Percentiles rank a stretch among this genome's conserved stretches.
Evolutionary conservation across 2,797 vertebrate genomes (phyloP).

Genomic region (Protosalanx chinensis): DNA sequence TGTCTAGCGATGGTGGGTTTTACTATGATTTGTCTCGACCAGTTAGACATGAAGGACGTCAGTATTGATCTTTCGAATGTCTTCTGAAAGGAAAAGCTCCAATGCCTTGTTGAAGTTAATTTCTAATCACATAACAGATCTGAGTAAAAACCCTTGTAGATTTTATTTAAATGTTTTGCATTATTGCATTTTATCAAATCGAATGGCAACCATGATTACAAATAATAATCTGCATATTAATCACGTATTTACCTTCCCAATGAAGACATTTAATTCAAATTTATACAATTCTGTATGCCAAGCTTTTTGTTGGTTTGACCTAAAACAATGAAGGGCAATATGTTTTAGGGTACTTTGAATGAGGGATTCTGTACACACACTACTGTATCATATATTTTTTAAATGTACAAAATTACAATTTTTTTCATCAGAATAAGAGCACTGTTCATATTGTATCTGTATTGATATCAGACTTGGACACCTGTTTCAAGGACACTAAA

Average conservation of each 20-base stretch:
- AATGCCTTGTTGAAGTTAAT: constrained; percentile 41
- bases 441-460: not conserved
- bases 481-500: not conserved
- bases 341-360: constrained; percentile 52
- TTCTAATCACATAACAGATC: constrained; percentile 17
- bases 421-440: not conserved
- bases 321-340: constrained; percentile 19
- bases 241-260: constrained; percentile 36
- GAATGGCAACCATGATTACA: constrained; percentile 12
- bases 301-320: not conserved
- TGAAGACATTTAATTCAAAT: constrained; percentile 34
- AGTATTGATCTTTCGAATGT: constrained; percentile 34
- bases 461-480: not conserved
- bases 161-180: constrained; percentile 36
- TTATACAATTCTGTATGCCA: constrained; percentile 26
- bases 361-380: constrained; percentile 57
- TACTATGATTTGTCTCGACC: not conserved
- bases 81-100: constrained; percentile 42
- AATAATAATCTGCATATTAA: constrained; percentile 33
- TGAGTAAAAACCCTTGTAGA: constrained; percentile 28
- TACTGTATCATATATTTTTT: constrained; percentile 52
- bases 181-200: constrained; percentile 24
- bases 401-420: constrained; percentile 34
- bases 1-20: not conserved
- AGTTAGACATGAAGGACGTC: not conserved